Evolutionary conservation across 2,888 invertebrate species (phyloP), one percentile per base, ranked within the genome.

Genomic region (Agrotis segetum): DNA sequence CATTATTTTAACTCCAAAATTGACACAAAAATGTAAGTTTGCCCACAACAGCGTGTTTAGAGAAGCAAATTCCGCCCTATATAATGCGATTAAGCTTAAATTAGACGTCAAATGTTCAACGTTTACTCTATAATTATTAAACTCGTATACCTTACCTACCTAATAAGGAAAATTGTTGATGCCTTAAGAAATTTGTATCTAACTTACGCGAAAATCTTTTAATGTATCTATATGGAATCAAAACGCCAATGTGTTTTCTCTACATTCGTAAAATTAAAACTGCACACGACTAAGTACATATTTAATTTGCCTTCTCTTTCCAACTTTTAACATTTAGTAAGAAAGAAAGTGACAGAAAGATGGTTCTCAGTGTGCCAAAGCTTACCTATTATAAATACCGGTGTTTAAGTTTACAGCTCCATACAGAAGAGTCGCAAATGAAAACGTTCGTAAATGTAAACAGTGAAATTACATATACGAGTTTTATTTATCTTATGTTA

Each of bases 361-460:
- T 62, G 64, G 50, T 78, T 79, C 67, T 71, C 71, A 75, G 56
- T 75, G 56, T 70, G 59, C 73, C 74, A 80, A 84, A 85, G 81
- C 83, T 85, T 87, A n/a, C n/a, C n/a, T n/a, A 88, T 88, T 88
- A 87, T 90, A 89, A 90, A 89, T 76, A 87, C 86, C 80, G 84
- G 84, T 87, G 84, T 89, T 87, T 87, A 87, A 89, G 83, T 93
- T 91, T 89, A 94, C 88, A 86, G 77, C 88, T 83, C 78, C 83
- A 79, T 85, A 79, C 82, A 85, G 80, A 87, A 87, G 84, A 80
- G 72, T 88, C 77, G 86, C 79, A 85, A 91, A 92, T 92, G 87
- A 90, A 91, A 91, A 88, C 87, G 88, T 90, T 88, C 91, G 88
- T 93, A 92, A 93, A 92, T 87, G 81, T 91, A 88, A 92, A 91